These are phyloP conservation scores for Psammodynastes pulverulentus DNA, from an alignment of 2,113 vertebrate species.

Conservation along the genomic window DNA sequence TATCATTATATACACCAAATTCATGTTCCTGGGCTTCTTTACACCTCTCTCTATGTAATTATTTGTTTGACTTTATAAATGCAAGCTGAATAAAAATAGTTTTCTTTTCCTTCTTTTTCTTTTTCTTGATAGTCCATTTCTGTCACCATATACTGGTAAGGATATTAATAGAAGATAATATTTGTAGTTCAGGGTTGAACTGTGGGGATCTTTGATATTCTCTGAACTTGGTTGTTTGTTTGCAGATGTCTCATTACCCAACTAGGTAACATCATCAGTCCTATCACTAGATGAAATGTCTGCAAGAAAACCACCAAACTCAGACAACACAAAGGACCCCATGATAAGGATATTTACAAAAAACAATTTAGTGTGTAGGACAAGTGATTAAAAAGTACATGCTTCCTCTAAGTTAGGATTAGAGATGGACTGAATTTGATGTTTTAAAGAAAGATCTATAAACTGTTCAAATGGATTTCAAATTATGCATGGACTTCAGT, in stretches of 20 bases:
- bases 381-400: neutral
- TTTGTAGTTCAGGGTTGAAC: neutral
- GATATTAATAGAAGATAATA: neutral
- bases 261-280: neutral
- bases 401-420: neutral
- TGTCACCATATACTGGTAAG: neutral
- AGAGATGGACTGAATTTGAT: too few relatives aligned
- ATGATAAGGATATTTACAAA: neutral
- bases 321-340: neutral
- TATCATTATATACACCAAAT: neutral
- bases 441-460: too few relatives aligned
- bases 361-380: neutral
- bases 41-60: neutral
- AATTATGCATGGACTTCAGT: too few relatives aligned
- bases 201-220: neutral
- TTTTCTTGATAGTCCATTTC: neutral
- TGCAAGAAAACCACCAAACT: neutral
- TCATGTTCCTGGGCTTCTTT: neutral
- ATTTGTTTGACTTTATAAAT: neutral
- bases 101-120: neutral
- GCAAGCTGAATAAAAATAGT: neutral
- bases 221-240: neutral
- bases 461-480: too few relatives aligned
- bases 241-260: neutral
- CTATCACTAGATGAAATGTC: neutral